Evolutionary conservation across 2,113 vertebrate species (phyloP), one percentile per base, ranked within the genome.

Genomic region (Canis aureus): DNA sequence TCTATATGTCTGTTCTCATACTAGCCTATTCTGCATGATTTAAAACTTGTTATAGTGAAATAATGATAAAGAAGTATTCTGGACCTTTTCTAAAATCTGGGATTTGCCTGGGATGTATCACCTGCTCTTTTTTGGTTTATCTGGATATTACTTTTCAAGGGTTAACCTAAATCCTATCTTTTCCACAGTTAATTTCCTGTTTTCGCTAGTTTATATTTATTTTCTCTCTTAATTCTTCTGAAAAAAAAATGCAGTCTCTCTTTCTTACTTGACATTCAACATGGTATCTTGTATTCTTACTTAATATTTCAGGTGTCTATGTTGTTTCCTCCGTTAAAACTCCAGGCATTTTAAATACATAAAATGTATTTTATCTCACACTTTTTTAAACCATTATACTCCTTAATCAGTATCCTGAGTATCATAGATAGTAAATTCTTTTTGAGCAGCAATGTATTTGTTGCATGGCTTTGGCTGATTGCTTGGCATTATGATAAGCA

Each of bases 191-290:
- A 64, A 84, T 85, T 96, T 76, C 20, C 73, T 53, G 49, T 43
- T 94, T 60, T 51, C 20, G 22, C 11, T 82, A 38, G 29, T 59
- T 80, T 27, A n/a, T 59, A 29, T 60, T 69, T 95, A 60, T 93
- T 93, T 89, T 64, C 59, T 94, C 20, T 93, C 73, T 95, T 66
- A 55, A 74, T 79, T 84, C 71, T 95, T 80, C 69, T 88, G 78
- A 62, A 82, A 86, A 43, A 71, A 84, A 86, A 59, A 83, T 49
- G 9, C 5, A 51, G 8, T 67, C 5, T 59, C 53, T 78, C 15
- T 11, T 81, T 86, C 32, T 59, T 79, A 83, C 59, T 91, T 94
- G 92, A 67, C n/a, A 49, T 55, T 66, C 32, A 69, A 20, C 25
- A 53, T 29, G 29, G 5, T 81, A 17, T 27, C 59, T 57, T 79